These are phyloP conservation scores for Lamprologus lemairii DNA, from an alignment of 2,113 vertebrate species.

Conservation along the genomic window DNA sequence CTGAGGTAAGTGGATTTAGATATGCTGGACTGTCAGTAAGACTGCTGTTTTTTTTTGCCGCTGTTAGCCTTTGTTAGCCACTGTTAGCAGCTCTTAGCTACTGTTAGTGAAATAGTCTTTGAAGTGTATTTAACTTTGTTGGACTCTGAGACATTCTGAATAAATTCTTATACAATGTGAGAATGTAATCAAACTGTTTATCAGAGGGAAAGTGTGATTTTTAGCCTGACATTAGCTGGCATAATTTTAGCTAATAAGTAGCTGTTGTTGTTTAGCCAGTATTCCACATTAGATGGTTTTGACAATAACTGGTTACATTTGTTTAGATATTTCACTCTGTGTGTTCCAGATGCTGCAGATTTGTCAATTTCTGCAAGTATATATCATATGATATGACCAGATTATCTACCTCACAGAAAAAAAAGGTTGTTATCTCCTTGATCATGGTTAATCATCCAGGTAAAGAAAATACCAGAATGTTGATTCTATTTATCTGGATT, in stretches of 20 bases:
- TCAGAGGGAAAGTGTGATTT: neutral
- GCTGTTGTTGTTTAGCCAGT: neutral
- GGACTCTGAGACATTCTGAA: rapidly evolving
- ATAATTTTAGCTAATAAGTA: neutral
- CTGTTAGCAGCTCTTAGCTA: neutral
- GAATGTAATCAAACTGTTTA: neutral
- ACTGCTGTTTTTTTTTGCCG: rapidly evolving
- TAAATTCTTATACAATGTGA: neutral
- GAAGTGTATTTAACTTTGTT: neutral
- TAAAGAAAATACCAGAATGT: neutral
- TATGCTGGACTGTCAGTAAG: neutral
- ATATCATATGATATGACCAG: neutral
- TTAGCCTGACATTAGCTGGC: neutral
- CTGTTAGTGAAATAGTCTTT: neutral
- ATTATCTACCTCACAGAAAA: neutral
- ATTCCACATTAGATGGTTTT: neutral
- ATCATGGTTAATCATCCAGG: neutral
- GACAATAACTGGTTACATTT: neutral
- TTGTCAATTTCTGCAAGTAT: neutral
- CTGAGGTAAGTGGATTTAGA: neutral
- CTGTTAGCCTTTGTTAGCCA: neutral
- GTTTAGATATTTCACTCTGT: neutral
- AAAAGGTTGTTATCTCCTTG: neutral
- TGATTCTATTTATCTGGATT: neutral
- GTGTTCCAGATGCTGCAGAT: rapidly evolving